Base-by-base conservation (phyloP, 1,140 invertebrate genomes). In the Helicorthomorpha holstii region DNA sequence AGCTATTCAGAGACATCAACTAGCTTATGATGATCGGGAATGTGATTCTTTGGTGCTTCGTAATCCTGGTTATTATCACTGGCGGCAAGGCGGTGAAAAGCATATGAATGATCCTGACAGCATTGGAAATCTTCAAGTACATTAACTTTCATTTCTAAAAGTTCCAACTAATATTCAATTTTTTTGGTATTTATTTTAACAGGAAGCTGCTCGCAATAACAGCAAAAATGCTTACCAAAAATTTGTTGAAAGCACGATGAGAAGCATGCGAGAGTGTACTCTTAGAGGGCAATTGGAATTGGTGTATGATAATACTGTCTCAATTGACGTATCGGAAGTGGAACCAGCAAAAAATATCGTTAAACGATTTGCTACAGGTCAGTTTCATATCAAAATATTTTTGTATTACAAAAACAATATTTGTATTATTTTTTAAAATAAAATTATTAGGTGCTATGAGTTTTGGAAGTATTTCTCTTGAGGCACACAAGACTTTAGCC, bases 101-200 rank as follows among this genome's bases (percentile, higher is more conserved):
- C 95, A 99, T 68, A 84, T 98, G 59, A 98, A 98, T 65, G 92
- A 98, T 66, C 95, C 95, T 0, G 68, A 79, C 41, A 88, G 88
- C 56, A 89, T 98, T 63, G 90, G 88, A 27, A 88, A 85, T 63
- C 69, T 96, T n/a, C 89, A 91, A 69, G 78, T 79, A 46, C 7
- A n/a, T n/a, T n/a, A n/a, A n/a, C n/a, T n/a, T n/a, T n/a, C n/a
- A n/a, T n/a, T n/a, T n/a, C n/a, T n/a, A n/a, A n/a, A n/a, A n/a
- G n/a, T n/a, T n/a, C n/a, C n/a, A n/a, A n/a, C n/a, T n/a, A n/a
- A n/a, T n/a, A n/a, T n/a, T n/a, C n/a, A n/a, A n/a, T n/a, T n/a
- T n/a, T n/a, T n/a, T n/a, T n/a, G n/a, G 14, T 24, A 57, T 52
- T 10, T 25, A 49, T 29, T 14, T 53, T 54, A 55, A 10, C 56